phyloP scores from a whole-genome alignment of 2,113 vertebrate genomes.

The Macroglossus sobrinus region DNA sequence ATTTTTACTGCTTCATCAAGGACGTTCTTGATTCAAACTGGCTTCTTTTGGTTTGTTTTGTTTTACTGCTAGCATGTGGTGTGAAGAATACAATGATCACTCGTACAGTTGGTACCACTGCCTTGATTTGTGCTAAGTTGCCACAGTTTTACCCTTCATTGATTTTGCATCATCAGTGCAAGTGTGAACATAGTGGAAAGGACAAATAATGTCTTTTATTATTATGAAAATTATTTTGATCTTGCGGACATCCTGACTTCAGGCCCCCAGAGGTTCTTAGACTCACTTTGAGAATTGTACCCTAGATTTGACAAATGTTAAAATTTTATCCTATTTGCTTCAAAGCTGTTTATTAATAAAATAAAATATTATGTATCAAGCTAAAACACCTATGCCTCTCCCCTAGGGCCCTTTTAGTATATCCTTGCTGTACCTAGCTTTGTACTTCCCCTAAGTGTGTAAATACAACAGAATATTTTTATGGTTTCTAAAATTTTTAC shows the following conservation, averaged over 20 bases:
- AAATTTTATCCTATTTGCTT: background rate
- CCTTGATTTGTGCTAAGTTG: background rate
- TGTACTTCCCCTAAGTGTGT: background rate
- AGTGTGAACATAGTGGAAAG: background rate
- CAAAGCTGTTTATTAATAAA: background rate
- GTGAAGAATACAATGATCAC: background rate
- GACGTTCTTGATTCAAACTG: background rate
- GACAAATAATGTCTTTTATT: background rate
- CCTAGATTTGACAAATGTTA: background rate
- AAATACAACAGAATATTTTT: background rate
- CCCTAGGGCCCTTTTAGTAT: background rate
- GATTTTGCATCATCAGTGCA: background rate
- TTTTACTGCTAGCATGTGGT: background rate
- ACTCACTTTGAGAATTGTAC: background rate
- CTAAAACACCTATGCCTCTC: background rate
- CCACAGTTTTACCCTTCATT: background rate
- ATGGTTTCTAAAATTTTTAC: background rate
- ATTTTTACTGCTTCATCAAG: background rate
- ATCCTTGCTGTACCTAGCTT: background rate
- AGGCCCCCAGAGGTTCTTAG: background rate
- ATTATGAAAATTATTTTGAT: background rate
- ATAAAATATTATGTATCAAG: background rate
- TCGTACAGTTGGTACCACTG: too few species aligned
- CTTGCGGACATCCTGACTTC: background rate
- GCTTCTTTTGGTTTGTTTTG: background rate